These are phyloP conservation scores for Leguminivora glycinivorella DNA, from an alignment of 1,140 invertebrate genomes.

Conservation along the genomic window DNA sequence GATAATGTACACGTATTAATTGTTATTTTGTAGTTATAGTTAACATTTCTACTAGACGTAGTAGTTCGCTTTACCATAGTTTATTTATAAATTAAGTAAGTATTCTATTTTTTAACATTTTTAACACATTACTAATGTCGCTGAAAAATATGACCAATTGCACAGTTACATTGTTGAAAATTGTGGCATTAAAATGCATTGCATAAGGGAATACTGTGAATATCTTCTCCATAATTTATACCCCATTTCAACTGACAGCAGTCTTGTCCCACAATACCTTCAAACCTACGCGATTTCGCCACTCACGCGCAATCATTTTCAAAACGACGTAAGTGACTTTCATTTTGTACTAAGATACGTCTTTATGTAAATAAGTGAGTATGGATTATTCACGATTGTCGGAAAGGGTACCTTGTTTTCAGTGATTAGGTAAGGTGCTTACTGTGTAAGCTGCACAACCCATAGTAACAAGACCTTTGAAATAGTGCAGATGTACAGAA, in stretches of 20 bases:
- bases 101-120: no score
- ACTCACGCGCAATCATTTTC: background rate
- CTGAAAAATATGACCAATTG: background rate
- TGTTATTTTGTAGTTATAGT: no score
- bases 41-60: no score
- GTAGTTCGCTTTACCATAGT: no score
- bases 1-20: no score
- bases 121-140: no score
- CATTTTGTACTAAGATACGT: background rate
- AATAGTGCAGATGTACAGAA: no score
- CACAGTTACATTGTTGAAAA: no score
- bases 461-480: no score
- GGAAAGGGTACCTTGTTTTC: background rate
- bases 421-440: background rate
- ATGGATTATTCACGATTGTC: slow-evolving; percentile 5
- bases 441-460: background rate
- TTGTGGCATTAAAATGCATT: background rate
- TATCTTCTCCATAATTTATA: background rate
- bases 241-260: background rate
- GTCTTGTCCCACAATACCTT: background rate
- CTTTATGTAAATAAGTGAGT: background rate
- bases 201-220: background rate
- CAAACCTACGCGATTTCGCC: background rate
- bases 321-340: background rate
- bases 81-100: no score